These are phyloP conservation scores for Xenopus petersii DNA, from an alignment of 2,797 vertebrate genomes.

Conservation along the genomic window DNA sequence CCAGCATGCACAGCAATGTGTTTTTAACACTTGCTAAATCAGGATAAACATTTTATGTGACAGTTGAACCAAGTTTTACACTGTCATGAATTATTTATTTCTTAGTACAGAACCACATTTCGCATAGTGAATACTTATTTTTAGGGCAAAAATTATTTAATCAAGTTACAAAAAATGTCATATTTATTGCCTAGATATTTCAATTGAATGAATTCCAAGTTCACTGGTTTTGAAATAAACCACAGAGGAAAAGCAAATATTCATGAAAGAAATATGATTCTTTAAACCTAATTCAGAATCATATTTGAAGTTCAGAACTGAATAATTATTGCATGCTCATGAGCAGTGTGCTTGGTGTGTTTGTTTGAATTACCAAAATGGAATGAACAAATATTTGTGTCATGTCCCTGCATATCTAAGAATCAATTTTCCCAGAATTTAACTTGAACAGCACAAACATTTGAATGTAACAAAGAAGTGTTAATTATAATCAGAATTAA, in stretches of 20 bases:
- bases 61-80: not conserved
- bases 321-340: conserved; percentile 45
- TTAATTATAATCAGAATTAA: too few species aligned
- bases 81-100: conserved; percentile 36
- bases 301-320: conserved; percentile 42
- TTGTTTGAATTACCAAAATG: conserved; percentile 34
- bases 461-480: too few species aligned
- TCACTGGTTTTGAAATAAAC: conserved; percentile 35
- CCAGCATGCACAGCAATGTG: too few species aligned
- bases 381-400: conserved; percentile 44
- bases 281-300: conserved; percentile 43
- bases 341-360: conserved; percentile 30
- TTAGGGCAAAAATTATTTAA: conserved; percentile 37
- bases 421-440: conserved; percentile 14
- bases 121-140: conserved; percentile 26
- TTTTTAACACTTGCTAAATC: not conserved
- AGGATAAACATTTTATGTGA: conserved; percentile 1
- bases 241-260: conserved; percentile 46
- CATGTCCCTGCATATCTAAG: conserved; percentile 43
- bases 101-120: not conserved
- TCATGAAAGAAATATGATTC: conserved; percentile 47
- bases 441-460: conserved; percentile 6
- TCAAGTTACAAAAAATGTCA: conserved; percentile 38
- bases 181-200: conserved; percentile 37
- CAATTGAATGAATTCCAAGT: conserved; percentile 38